A percentile compares a stretch with the other conserved stretches of the same genome.
Conservation (phyloP, 2,113 vertebrate species). For the Hypocryptadius cinnamomeus region DNA sequence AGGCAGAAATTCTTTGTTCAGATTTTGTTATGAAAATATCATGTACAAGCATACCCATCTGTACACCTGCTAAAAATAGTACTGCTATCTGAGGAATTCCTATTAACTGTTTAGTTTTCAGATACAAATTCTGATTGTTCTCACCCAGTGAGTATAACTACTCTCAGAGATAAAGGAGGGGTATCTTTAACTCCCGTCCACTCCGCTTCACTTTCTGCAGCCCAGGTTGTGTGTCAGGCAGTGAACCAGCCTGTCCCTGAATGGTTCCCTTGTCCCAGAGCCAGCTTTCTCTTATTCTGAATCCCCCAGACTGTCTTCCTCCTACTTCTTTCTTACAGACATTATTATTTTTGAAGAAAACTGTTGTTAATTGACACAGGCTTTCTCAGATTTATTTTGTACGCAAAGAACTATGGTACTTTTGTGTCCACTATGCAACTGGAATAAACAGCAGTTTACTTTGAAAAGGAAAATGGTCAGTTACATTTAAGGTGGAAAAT, state of each 20-base stretch:
- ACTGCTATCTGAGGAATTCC: neutral
- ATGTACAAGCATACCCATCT: neutral
- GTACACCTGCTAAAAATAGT: neutral
- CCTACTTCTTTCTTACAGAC: neutral
- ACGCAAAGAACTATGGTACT: neutral
- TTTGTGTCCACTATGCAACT: neutral
- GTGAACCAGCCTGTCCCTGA: neutral
- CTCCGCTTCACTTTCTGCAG: neutral
- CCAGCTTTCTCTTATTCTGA: neutral
- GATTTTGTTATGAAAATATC: neutral
- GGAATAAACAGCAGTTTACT: neutral
- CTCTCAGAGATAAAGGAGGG: neutral
- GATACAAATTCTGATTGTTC: neutral
- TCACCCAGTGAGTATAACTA: neutral
- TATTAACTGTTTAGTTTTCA: neutral
- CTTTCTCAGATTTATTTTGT: neutral
- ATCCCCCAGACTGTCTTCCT: neutral
- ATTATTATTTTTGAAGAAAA: neutral
- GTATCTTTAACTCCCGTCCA: neutral
- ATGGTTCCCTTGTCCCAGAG: neutral
- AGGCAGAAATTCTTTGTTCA: slow-evolving; percentile 12
- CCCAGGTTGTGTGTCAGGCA: neutral
- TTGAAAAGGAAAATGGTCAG: neutral
- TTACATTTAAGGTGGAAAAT: neutral
- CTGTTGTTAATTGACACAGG: neutral